These are phyloP conservation scores for Umimayanthus chanpuru DNA, from an alignment of 92 coral and sea anemone genomes.

Conservation along the genomic window DNA sequence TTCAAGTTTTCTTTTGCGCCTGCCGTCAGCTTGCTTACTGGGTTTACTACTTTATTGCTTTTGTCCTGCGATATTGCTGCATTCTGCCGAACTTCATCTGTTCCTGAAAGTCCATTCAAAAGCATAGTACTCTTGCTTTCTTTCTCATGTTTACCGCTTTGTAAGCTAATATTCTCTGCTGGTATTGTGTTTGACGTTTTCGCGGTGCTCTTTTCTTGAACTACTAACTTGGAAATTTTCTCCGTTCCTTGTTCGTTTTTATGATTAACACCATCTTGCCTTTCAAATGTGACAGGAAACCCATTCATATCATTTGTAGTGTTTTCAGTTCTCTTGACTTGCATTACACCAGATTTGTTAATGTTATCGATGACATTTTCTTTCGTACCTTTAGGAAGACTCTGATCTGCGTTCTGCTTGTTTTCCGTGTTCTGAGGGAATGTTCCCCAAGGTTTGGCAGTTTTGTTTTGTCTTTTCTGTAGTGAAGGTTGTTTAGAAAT, in stretches of 20 bases:
- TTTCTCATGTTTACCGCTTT: not conserved
- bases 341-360: not conserved
- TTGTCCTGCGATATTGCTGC: not conserved
- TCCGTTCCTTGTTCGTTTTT: not conserved
- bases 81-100: not conserved
- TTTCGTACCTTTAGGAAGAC: not conserved
- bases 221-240: too few species aligned
- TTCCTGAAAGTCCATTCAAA: not conserved
- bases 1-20: not conserved
- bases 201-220: not conserved
- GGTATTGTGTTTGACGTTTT: constrained; percentile 4
- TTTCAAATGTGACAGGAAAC: not conserved
- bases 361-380: not conserved
- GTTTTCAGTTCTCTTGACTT: not conserved
- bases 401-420: not conserved
- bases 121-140: not conserved
- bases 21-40: not conserved
- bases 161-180: not conserved
- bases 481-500: not conserved
- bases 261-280: not conserved
- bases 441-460: constrained; percentile 34
- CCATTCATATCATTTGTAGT: not conserved
- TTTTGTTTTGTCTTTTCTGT: constrained; percentile 34
- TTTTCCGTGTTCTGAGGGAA: not conserved
- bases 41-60: not conserved